phyloP scores from a whole-genome alignment of 2,113 vertebrate species.

The Ancistrus triradiatus region DNA sequence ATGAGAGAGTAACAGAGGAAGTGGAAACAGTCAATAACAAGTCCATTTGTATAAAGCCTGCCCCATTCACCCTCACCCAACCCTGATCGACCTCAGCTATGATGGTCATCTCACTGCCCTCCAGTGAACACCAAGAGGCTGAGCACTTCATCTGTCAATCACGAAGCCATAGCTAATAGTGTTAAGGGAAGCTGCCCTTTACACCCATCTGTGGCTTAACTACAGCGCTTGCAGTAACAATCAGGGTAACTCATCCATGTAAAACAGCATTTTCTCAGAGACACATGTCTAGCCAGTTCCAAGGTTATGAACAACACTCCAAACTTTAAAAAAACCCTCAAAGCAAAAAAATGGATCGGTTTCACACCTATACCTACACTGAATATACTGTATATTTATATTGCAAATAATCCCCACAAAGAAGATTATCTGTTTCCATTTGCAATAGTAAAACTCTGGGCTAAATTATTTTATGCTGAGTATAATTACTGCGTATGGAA shows the following conservation, averaged over 20 bases:
- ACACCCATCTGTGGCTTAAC: neutral
- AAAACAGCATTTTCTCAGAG: too few species aligned
- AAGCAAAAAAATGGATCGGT: too few species aligned
- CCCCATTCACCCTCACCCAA: too few species aligned
- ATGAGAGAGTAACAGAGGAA: neutral
- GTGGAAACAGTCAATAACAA: neutral
- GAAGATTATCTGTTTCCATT: constrained; percentile 57
- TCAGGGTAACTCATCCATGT: too few species aligned
- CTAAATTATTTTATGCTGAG: constrained; percentile 60
- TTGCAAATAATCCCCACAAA: constrained; percentile 10
- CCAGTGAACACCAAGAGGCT: neutral
- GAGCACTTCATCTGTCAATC: constrained; percentile 18
- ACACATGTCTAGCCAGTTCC: too few species aligned
- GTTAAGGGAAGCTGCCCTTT: neutral
- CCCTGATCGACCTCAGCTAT: neutral
- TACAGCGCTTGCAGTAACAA: too few species aligned
- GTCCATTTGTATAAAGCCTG: neutral
- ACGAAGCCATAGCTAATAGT: neutral
- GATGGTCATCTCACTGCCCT: constrained; percentile 6
- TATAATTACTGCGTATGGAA: constrained; percentile 57
- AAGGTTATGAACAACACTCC: too few species aligned
- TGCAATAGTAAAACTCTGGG: constrained; percentile 68
- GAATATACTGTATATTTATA: constrained; percentile 9
- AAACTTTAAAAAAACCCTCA: too few species aligned
- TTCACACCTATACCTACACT: too few species aligned